phyloP scores from a whole-genome alignment of 2,113 vertebrate species.

The Grammomys dolichurus region DNA sequence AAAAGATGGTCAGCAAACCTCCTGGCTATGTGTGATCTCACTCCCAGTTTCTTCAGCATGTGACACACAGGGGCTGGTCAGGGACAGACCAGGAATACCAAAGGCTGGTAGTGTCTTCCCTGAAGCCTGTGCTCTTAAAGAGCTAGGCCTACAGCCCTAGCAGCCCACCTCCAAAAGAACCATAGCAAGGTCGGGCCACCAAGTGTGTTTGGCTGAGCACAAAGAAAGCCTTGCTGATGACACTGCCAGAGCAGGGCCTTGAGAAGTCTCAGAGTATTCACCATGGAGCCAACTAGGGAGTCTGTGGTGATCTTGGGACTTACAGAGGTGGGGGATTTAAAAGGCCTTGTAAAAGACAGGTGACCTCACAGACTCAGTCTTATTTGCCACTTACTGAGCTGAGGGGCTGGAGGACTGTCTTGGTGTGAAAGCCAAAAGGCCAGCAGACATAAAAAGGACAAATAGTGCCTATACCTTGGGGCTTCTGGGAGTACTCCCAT shows the following conservation, averaged over 20 bases:
- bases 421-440: background rate
- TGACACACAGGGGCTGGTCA: fast-evolving
- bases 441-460: fast-evolving
- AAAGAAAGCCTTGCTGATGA: background rate
- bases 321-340: fast-evolving
- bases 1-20: fast-evolving
- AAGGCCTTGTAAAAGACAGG: background rate
- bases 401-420: fast-evolving
- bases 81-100: fast-evolving
- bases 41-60: background rate
- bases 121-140: background rate
- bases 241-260: background rate
- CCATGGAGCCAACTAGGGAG: background rate
- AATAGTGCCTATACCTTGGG: background rate
- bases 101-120: fast-evolving
- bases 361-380: fast-evolving
- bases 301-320: background rate
- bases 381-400: background rate
- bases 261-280: fast-evolving
- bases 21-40: fast-evolving
- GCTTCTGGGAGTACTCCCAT: background rate
- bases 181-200: background rate
- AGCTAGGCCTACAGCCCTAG: background rate
- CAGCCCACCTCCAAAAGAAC: background rate
- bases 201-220: background rate